Evolutionary conservation across 1,140 invertebrate genomes (phyloP), one percentile per base, ranked within the genome.

Genomic region (Whitmania pigra): DNA sequence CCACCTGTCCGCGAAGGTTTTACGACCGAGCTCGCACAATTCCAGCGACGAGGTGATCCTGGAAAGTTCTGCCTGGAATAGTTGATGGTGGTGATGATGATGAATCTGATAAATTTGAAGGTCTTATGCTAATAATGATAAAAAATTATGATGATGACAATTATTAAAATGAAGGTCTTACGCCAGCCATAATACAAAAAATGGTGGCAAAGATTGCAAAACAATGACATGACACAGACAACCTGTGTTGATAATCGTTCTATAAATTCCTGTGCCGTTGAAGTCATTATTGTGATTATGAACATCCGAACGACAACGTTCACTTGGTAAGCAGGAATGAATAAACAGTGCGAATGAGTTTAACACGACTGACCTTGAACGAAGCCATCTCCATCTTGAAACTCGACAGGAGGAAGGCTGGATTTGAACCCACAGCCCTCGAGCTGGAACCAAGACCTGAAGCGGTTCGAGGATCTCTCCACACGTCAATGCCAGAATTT

Each of bases 41-140:
- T 63, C 57, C 3, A 63, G 29, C 7, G 57, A 63, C 6, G 57
- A 63, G 29, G 5, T 63, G 22, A 63, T 31, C 29, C 57, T 63
- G 22, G 57, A 63, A 63, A 63, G 57, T n/a, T 63, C 57, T 63
- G 57, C 22, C 57, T 63, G 57, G 22, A 22, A 18, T 63, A 13
- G 43, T 0, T 49, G 43, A 49, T 49, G 2, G 13, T 11, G 43
- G 13, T 49, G 43, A 43, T 43, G 40, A 43, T 43, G 40, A 43
- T 43, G 40, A 43, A 6, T 5, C 9, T 5, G 15, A 49, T 11
- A 13, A 49, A 15, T 1, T 4, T 49, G 43, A 49, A 15, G 43
- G 15, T 49, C 11, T 49, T 1, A 17, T 49, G 43, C 9, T 49
- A 13, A 43, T 43, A 13, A 43, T 13, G 40, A 43, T 43, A 13